Evolutionary conservation across 2,113 vertebrate genomes (phyloP).

Genomic region (Rhineura floridana): DNA sequence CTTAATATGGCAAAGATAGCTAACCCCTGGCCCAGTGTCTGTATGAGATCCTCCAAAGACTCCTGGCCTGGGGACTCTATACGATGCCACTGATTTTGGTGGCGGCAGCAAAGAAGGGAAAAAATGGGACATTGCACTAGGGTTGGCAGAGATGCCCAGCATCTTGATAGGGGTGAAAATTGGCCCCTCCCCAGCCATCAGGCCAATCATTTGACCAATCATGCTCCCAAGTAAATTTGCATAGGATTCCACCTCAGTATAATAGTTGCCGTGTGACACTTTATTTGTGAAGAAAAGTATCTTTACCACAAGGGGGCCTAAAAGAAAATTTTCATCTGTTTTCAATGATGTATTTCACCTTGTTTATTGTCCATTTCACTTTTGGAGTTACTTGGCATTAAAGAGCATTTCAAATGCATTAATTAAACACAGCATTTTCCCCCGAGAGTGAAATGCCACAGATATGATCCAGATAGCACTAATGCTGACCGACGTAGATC

Average conservation of each 20-base stretch:
- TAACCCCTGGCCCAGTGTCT: no score
- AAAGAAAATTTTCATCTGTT: background rate
- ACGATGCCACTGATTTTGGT: no score
- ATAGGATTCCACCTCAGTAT: background rate
- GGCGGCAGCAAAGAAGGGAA: no score
- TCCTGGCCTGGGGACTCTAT: no score
- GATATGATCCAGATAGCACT: background rate
- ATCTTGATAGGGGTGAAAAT: no score
- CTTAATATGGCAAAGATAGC: no score
- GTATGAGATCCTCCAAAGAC: no score
- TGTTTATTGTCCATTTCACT: constrained; percentile 29
- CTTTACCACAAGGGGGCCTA: background rate
- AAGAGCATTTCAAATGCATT: constrained; percentile 21
- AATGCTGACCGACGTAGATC: background rate
- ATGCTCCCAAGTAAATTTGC: background rate
- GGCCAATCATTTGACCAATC: no score
- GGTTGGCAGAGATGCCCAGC: no score
- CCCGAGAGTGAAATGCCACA: background rate
- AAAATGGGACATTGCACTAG: no score
- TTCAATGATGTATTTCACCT: constrained; percentile 2
- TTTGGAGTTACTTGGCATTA: background rate
- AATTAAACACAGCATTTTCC: background rate
- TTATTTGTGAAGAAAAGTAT: background rate
- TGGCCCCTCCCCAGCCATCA: no score
- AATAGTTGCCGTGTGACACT: background rate